Evolutionary conservation across 2,113 vertebrate species (phyloP).

Genomic region (Muntiacus muntjak): DNA sequence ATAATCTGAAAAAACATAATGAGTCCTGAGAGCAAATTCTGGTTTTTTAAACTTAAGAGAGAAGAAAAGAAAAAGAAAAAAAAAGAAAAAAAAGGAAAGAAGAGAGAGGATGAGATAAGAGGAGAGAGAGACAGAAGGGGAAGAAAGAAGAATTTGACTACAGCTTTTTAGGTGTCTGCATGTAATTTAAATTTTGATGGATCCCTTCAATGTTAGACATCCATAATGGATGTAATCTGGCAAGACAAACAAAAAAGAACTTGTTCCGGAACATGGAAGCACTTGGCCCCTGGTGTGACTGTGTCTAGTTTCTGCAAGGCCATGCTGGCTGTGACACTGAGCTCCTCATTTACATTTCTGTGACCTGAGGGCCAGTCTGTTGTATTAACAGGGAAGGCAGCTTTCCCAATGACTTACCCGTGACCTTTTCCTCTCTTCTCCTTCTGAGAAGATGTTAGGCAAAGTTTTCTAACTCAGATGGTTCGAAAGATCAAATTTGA

Average conservation of each 20-base stretch:
- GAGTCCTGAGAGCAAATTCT: slow-evolving; percentile 9
- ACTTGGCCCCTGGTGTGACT: background rate
- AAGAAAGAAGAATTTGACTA: background rate
- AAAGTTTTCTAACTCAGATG: background rate
- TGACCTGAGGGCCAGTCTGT: background rate
- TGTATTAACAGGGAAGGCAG: background rate
- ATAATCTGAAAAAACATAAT: background rate
- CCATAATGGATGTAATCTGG: background rate
- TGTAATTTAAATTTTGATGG: slow-evolving; percentile 14
- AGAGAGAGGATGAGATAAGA: too few species aligned
- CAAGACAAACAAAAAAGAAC: slow-evolving; percentile 5
- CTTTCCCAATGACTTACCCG: background rate
- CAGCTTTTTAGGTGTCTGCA: background rate
- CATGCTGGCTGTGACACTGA: background rate
- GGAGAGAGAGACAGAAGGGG: too few species aligned
- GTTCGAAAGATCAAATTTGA: background rate
- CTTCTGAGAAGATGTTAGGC: background rate
- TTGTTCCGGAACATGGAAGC: background rate
- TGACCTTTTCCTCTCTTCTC: background rate
- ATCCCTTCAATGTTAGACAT: background rate
- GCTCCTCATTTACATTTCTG: background rate
- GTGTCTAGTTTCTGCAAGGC: background rate
- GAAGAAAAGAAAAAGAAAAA: background rate
- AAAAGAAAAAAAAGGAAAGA: background rate
- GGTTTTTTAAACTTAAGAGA: background rate